Evolutionary conservation across 2,888 invertebrate species (phyloP).

Genomic region (Hydropsyche betteni): DNA sequence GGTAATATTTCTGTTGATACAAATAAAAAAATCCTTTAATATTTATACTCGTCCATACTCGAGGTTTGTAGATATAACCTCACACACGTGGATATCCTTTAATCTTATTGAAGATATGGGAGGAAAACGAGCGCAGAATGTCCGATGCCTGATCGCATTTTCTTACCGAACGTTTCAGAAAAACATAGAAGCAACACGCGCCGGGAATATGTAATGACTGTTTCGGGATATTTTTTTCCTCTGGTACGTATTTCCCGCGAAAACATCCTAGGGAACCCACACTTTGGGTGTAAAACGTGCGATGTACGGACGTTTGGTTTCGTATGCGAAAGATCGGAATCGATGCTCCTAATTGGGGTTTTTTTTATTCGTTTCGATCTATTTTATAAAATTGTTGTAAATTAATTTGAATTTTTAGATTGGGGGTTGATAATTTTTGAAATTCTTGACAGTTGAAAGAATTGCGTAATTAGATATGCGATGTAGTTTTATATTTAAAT

Average conservation of each 20-base stretch:
- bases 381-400: no score
- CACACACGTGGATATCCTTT: conserved; percentile 42
- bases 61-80: neutral
- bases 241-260: no score
- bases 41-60: neutral
- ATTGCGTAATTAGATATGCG: no score
- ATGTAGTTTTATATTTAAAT: no score
- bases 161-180: conserved; percentile 41
- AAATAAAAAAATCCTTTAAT: conserved; percentile 1
- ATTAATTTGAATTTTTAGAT: no score
- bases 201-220: conserved; percentile 42
- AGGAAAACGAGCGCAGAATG: conserved; percentile 44
- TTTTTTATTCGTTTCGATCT: no score
- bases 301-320: neutral
- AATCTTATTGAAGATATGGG: conserved; percentile 47
- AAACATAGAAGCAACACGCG: conserved; percentile 45
- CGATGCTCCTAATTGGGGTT: no score
- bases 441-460: no score
- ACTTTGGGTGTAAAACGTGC: no score
- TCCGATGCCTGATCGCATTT: conserved; percentile 46
- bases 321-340: no score
- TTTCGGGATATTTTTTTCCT: conserved; percentile 38
- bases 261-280: no score
- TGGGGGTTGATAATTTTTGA: no score
- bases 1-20: conserved; percentile 18